Conservation (phyloP, 2,888 invertebrate genomes). For the Polietes domitor region DNA sequence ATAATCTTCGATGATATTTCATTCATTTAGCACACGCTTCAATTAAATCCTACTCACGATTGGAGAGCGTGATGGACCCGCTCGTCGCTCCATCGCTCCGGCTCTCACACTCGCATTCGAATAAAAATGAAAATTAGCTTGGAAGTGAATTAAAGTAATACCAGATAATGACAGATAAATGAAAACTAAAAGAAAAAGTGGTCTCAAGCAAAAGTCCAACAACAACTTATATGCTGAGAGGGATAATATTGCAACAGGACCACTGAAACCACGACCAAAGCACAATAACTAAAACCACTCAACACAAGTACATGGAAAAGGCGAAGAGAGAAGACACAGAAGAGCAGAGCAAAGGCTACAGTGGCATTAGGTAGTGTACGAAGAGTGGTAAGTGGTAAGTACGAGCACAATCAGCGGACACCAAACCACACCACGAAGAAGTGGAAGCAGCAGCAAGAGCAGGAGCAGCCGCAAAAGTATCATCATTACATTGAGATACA, state of each 20-base stretch:
- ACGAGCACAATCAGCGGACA: conserved; percentile 34
- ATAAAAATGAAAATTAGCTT: conserved; percentile 54
- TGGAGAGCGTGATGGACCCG: conserved; percentile 4
- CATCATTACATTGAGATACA: conserved; percentile 61
- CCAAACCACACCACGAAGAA: conserved; percentile 23
- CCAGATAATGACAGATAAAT: conserved; percentile 57
- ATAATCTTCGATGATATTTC: no score
- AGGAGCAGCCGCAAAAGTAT: conserved; percentile 43
- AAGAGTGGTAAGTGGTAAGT: conserved; percentile 26
- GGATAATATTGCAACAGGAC: conserved; percentile 39
- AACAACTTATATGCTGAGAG: background rate
- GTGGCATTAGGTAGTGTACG: conserved; percentile 21
- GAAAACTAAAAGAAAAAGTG: background rate
- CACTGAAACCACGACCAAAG: conserved; percentile 51
- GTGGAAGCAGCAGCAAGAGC: background rate
- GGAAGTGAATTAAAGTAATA: conserved; percentile 59
- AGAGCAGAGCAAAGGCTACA: conserved; percentile 6
- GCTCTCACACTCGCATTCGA: background rate
- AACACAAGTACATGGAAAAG: conserved; percentile 39
- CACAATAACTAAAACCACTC: conserved; percentile 51
- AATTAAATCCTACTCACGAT: conserved; percentile 31
- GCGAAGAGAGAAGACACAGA: conserved; percentile 9
- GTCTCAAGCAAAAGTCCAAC: background rate
- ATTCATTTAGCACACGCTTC: background rate
- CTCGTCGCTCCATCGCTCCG: no score